Conservation (phyloP, 2,113 vertebrate genomes). For the Callionymus lyra region DNA sequence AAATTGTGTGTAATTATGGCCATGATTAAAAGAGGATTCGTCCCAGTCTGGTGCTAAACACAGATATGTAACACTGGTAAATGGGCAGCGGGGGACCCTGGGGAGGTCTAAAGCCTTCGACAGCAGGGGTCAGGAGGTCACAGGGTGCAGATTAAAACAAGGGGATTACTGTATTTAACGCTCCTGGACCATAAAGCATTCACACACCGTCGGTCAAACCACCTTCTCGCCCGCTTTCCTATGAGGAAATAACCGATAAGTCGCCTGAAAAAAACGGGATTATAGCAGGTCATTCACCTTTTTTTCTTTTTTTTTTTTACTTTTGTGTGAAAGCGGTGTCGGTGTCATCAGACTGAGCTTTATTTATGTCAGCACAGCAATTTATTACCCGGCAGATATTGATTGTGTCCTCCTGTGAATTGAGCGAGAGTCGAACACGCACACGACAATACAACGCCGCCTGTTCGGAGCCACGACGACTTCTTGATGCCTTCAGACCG, state of each 20-base stretch:
- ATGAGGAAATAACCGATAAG: conserved; percentile 36
- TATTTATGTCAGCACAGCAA: conserved; percentile 54
- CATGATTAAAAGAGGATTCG: conserved; percentile 60
- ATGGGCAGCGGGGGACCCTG: conserved; percentile 39
- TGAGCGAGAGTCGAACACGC: conserved; percentile 32
- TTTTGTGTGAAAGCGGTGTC: conserved; percentile 11
- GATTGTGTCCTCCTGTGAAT: conserved; percentile 59
- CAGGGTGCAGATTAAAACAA: conserved; percentile 63
- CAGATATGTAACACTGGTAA: conserved; percentile 51
- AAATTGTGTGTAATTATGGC: conserved; percentile 67
- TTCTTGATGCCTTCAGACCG: no score
- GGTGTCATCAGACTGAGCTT: conserved; percentile 27
- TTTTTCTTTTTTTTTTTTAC: conserved; percentile 10
- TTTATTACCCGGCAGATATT: conserved; percentile 58
- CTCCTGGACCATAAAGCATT: conserved; percentile 48
- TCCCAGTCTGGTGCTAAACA: conserved; percentile 42
- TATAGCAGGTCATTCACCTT: conserved; percentile 13
- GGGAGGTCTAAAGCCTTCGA: conserved; percentile 52
- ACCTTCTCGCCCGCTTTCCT: conserved; percentile 42
- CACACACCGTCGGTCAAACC: conserved; percentile 60
- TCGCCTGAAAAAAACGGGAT: conserved; percentile 8
- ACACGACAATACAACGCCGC: no score
- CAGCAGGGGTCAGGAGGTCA: conserved; percentile 59
- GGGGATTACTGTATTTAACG: conserved; percentile 67
- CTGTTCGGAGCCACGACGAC: no score